Conservation (phyloP, 1,140 invertebrate species). For the Drosophila nasuta region DNA sequence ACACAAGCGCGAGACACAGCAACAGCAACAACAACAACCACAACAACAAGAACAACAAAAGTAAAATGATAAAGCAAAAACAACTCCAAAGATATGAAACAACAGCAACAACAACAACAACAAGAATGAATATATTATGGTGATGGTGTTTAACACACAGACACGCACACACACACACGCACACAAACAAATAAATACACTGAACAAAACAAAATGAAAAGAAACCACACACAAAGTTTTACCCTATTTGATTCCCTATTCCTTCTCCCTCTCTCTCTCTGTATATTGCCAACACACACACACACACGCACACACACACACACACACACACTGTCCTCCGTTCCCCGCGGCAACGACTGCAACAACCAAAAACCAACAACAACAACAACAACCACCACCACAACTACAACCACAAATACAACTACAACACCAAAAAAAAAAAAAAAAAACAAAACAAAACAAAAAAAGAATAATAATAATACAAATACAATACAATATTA, state of each 20-base stretch:
- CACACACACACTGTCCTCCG: conserved; percentile 37
- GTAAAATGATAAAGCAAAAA: conserved; percentile 11
- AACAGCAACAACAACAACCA: conserved; percentile 32
- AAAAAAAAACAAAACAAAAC: no score
- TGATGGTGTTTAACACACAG: conserved; percentile 75
- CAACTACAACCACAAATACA: conserved; percentile 16
- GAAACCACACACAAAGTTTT: conserved; percentile 28
- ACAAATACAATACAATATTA: conserved; percentile 30
- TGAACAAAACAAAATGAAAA: conserved; percentile 13
- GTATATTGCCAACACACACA: conserved; percentile 51
- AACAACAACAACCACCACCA: conserved; percentile 25
- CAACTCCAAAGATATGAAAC: conserved; percentile 3
- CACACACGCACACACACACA: conserved; percentile 13
- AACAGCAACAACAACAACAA: conserved; percentile 15
- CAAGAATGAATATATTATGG: conserved; percentile 50
- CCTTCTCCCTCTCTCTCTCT: conserved; percentile 16
- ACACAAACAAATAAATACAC: conserved; percentile 32
- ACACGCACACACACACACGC: conserved; percentile 46
- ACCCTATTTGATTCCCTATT: conserved; percentile 41
- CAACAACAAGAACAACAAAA: conserved; percentile 21
- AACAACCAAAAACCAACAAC: conserved; percentile 65
- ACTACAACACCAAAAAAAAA: no score
- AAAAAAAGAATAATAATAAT: conserved; percentile 9
- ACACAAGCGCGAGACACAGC: conserved; percentile 26
- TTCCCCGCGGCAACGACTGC: no score